Percentiles rank a stretch among this genome's conserved stretches.
phyloP scores from a whole-genome alignment of 2,113 vertebrate species.

The Electrona antarctica region DNA sequence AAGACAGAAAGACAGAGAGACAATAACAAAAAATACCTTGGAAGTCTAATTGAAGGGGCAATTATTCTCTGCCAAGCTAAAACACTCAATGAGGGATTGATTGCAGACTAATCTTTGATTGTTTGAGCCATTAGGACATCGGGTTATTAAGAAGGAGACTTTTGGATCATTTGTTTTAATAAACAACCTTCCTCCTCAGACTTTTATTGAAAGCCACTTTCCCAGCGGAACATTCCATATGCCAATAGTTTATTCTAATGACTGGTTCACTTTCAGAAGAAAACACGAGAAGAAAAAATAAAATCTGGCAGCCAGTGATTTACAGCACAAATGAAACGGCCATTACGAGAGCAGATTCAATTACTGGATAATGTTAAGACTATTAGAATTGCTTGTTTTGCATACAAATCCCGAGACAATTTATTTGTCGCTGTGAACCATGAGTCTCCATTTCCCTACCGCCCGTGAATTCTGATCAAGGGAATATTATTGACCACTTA shows the following conservation, averaged over 20 bases:
- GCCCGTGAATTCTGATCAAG: background rate
- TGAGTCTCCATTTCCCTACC: no score
- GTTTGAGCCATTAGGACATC: conserved; percentile 61
- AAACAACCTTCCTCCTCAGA: conserved; percentile 44
- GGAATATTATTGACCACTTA: conserved; percentile 34
- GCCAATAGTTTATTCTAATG: conserved; percentile 55
- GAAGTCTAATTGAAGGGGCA: conserved; percentile 54
- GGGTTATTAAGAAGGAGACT: conserved; percentile 59
- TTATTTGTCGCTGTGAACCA: conserved; percentile 44
- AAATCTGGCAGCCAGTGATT: conserved; percentile 41
- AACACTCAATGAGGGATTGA: conserved; percentile 62
- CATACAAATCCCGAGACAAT: conserved; percentile 57
- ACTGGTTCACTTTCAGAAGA: conserved; percentile 31
- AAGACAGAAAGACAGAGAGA: conserved; percentile 20
- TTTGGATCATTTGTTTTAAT: conserved; percentile 66
- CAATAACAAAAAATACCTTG: conserved; percentile 30
- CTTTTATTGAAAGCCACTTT: conserved; percentile 62
- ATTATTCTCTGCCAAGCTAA: conserved; percentile 60
- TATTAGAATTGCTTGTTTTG: conserved; percentile 51
- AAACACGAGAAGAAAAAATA: conserved; percentile 28
- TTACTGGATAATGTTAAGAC: conserved; percentile 41
- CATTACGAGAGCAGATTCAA: conserved; percentile 58
- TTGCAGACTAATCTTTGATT: conserved; percentile 61
- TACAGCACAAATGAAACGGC: conserved; percentile 57
- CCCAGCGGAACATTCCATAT: conserved; percentile 49